phyloP scores from a whole-genome alignment of 2,888 invertebrate species.

The Sclerodermus sp. region DNA sequence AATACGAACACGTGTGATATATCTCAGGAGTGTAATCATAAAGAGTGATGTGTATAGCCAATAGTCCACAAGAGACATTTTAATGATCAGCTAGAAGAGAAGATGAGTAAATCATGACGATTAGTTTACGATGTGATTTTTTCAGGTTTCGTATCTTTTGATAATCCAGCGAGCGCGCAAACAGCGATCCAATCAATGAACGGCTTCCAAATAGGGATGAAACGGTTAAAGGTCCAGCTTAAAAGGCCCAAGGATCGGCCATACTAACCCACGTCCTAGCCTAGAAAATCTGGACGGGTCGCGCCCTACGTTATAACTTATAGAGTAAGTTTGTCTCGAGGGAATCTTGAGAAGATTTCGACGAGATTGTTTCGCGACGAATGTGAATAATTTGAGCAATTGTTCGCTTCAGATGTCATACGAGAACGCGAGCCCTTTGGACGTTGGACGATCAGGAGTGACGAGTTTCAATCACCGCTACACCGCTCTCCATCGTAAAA shows the following conservation, averaged over 20 bases:
- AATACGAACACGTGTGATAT: no score
- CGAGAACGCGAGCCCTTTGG: slow-evolving; percentile 49
- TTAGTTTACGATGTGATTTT: slow-evolving; percentile 16
- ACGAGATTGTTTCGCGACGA: no score
- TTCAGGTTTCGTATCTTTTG: slow-evolving; percentile 98
- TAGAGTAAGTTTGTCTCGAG: slow-evolving; percentile 53
- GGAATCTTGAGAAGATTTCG: no score
- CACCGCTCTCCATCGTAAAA: slow-evolving; percentile 54
- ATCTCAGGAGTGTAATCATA: no score
- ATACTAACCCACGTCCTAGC: slow-evolving; percentile 81
- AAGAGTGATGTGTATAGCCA: no score
- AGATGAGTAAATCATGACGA: no score
- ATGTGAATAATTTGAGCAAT: no score
- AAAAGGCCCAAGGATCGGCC: slow-evolving; percentile 99
- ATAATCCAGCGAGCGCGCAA: slow-evolving; percentile 97
- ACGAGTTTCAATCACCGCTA: slow-evolving; percentile 52
- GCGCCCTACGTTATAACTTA: slow-evolving; percentile 52
- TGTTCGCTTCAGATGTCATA: slow-evolving; percentile 41
- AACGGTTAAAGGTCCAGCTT: slow-evolving; percentile 98
- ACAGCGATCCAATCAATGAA: slow-evolving; percentile 99
- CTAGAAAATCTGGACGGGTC: slow-evolving; percentile 61
- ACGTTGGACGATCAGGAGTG: slow-evolving; percentile 51
- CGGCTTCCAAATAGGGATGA: slow-evolving; percentile 99
- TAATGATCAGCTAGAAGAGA: no score
- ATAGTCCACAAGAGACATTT: no score